These are phyloP conservation scores for Episyrphus balteatus DNA, from an alignment of 1,140 invertebrate species.

Conservation along the genomic window DNA sequence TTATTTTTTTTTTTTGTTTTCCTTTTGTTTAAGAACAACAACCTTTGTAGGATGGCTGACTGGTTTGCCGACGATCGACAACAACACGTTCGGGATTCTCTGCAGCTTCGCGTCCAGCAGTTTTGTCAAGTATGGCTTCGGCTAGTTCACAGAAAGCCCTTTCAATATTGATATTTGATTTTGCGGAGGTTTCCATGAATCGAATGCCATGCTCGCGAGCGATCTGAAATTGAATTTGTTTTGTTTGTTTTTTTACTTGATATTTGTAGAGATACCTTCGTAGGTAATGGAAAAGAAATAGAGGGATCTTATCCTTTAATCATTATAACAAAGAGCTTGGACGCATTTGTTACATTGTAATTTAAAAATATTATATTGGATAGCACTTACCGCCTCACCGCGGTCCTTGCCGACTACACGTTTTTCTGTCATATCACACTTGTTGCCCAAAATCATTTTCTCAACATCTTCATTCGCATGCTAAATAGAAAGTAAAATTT, in stretches of 20 bases:
- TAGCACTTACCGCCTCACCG: constrained; percentile 66
- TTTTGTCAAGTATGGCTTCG: constrained; percentile 89
- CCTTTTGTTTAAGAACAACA: constrained; percentile 32
- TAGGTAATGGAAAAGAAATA: too few species aligned
- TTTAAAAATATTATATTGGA: not conserved
- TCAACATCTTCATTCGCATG: constrained; percentile 99
- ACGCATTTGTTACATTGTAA: not conserved
- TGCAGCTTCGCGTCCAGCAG: constrained; percentile 51
- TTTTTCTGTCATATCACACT: constrained; percentile 98
- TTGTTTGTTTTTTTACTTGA: not conserved
- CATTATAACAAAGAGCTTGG: too few species aligned
- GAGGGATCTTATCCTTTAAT: too few species aligned
- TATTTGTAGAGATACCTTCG: not conserved
- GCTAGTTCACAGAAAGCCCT: constrained; percentile 93
- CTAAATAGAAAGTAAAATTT: constrained; percentile 40
- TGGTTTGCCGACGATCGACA: constrained; percentile 45
- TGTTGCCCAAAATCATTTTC: constrained; percentile 99
- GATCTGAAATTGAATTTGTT: constrained; percentile 50
- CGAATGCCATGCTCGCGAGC: constrained; percentile 94
- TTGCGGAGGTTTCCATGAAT: constrained; percentile 98
- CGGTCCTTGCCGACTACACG: constrained; percentile 81
- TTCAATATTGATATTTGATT: constrained; percentile 96
- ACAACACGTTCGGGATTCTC: constrained; percentile 56
- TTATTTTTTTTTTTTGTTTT: not conserved
- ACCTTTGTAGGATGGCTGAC: constrained; percentile 34